Conservation (phyloP, 2,888 invertebrate species). For the Oeneis ivallda region DNA sequence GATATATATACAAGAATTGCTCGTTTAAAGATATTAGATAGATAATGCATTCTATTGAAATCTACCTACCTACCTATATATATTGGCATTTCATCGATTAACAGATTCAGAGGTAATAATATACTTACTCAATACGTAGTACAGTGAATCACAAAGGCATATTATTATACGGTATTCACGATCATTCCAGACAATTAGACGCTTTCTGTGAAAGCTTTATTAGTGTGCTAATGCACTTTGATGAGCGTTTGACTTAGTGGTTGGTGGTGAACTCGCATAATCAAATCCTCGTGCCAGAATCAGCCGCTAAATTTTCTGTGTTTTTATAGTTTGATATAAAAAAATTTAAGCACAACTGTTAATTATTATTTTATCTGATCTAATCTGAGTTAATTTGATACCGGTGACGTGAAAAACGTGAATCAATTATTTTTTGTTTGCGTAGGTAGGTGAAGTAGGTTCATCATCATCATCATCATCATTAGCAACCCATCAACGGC, state of each 20-base stretch:
- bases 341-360: too few relatives aligned
- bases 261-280: background rate
- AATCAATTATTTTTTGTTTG: too few relatives aligned
- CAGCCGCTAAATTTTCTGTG: too few relatives aligned
- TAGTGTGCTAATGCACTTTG: slow-evolving; percentile 5
- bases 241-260: background rate
- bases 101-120: background rate
- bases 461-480: too few relatives aligned
- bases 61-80: background rate
- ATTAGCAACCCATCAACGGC: too few relatives aligned
- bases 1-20: too few relatives aligned
- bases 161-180: background rate
- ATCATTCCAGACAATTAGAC: background rate
- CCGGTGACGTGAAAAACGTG: too few relatives aligned
- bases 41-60: background rate
- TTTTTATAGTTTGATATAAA: too few relatives aligned
- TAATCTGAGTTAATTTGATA: too few relatives aligned
- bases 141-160: slow-evolving; percentile 6
- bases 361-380: too few relatives aligned
- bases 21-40: too few relatives aligned
- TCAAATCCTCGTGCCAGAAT: background rate
- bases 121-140: background rate
- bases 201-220: slow-evolving; percentile 4
- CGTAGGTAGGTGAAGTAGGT: too few relatives aligned
- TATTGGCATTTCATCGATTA: slow-evolving; percentile 1